Base-by-base conservation (phyloP, 2,113 vertebrate genomes). In the Diadophis punctatus region DNA sequence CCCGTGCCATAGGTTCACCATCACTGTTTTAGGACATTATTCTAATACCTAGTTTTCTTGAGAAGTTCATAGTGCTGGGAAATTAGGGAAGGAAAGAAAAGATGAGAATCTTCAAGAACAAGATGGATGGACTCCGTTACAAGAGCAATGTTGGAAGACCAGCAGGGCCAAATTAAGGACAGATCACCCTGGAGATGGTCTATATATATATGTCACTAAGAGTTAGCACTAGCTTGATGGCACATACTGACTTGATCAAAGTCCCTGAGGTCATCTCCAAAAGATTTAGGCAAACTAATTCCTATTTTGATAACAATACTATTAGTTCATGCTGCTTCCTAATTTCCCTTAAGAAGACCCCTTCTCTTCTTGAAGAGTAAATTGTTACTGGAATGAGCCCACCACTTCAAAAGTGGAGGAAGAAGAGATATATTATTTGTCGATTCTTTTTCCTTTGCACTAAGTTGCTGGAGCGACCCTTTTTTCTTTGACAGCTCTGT, bases 401-500 rank as follows among this genome's bases (percentile, higher is more conserved):
- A 18, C n/a, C 93, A 25, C 39, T 87, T 23, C 0, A 30, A 55
- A 30, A 84, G 23, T 27, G 11, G 25, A 86, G n/a, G 53, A 93
- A 80, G 30, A 8, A 34, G 34, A 43, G 74, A 0, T 55, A 91
- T 2, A 4, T 2, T 12, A 1, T 52, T 11, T 84, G 43, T 80
- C 34, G 1, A 52, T 0, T 86, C 63, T 86, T 74, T 68, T 2
- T 0, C 0, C 8, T 34, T 87, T 60, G 86, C 80, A 52, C 34
- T 90, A 55, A 92, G 90, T 90, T 0, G 1, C 86, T 92, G 92
- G 93, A 91, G 8, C 56, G 90, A 90, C 95, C 89, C 92, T 80
- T 92, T 90, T 74, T 7, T 1, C 23, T 11, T 34, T 94, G 95
- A 68, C 96, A 96, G 95, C 96, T 94, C 95, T 46, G 95, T 48